A percentile compares a stretch with the other conserved stretches of the same genome.
Evolutionary conservation across 1,140 invertebrate genomes (phyloP).

Genomic region (Zaprionus ornatus): DNA sequence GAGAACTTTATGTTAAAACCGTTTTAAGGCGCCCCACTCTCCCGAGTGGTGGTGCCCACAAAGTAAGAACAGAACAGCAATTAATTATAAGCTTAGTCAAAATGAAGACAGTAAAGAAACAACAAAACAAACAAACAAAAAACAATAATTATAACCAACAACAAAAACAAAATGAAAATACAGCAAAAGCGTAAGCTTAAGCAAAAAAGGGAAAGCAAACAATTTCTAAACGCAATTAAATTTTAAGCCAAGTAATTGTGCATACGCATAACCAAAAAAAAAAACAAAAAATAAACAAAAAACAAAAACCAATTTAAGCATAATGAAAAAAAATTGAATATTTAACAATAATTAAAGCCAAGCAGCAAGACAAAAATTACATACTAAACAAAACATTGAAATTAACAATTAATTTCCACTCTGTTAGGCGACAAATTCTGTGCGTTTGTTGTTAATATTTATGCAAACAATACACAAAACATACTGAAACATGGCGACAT

Average conservation of each 20-base stretch:
- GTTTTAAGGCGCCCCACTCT: constrained; percentile 47
- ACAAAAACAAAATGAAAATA: constrained; percentile 21
- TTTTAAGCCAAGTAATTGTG: constrained; percentile 69
- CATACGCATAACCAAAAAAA: constrained; percentile 65
- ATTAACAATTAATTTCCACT: constrained; percentile 39
- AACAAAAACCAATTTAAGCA: constrained; percentile 38
- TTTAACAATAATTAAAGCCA: constrained; percentile 29
- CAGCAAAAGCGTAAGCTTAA: constrained; percentile 30
- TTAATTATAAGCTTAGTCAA: constrained; percentile 83
- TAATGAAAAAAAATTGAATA: constrained; percentile 29
- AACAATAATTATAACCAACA: constrained; percentile 43
- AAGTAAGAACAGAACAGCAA: constrained; percentile 81
- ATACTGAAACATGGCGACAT: constrained; percentile 12
- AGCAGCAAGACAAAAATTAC: constrained; percentile 37
- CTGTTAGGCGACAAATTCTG: constrained; percentile 42
- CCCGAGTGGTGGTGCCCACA: constrained; percentile 24
- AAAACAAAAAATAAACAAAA: constrained; percentile 43
- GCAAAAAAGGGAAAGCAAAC: constrained; percentile 35
- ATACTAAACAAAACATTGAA: constrained; percentile 46
- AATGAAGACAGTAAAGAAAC: constrained; percentile 65
- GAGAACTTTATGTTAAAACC: constrained; percentile 69
- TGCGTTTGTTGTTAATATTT: constrained; percentile 68
- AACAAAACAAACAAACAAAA: constrained; percentile 43
- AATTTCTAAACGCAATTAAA: constrained; percentile 66
- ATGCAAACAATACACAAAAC: constrained; percentile 36